These are phyloP conservation scores for Varecia variegata DNA, from an alignment of 2,797 vertebrate species.

Conservation along the genomic window DNA sequence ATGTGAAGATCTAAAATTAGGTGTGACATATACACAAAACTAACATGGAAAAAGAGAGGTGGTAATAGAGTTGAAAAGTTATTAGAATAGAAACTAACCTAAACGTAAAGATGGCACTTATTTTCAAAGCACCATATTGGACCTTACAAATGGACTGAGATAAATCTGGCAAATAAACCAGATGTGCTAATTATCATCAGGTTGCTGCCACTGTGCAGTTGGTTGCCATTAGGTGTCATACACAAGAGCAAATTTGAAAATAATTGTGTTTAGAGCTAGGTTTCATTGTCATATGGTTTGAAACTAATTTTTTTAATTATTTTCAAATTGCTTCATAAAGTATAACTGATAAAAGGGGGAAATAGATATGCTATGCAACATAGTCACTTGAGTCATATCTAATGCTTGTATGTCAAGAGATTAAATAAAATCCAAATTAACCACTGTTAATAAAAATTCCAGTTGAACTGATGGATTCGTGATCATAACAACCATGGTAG, in stretches of 20 bases:
- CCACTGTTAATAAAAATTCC: neutral
- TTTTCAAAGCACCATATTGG: neutral
- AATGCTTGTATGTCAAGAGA: neutral
- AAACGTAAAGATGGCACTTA: neutral
- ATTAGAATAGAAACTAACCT: neutral
- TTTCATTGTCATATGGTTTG: neutral
- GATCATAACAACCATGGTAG: neutral
- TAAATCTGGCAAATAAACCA: neutral
- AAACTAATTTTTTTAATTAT: neutral
- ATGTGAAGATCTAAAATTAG: neutral
- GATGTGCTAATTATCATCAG: neutral
- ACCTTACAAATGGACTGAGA: neutral
- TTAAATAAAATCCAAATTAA: constrained; percentile 15
- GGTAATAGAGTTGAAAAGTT: neutral
- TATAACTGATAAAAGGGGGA: neutral
- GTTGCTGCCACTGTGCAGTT: neutral
- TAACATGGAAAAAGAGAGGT: neutral
- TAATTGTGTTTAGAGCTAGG: neutral
- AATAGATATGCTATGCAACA: neutral
- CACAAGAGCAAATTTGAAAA: neutral
- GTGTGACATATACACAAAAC: neutral
- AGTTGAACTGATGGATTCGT: neutral
- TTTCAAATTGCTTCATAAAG: neutral
- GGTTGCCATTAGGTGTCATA: neutral
- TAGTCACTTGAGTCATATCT: neutral